phyloP scores from a whole-genome alignment of 2,888 invertebrate species.

The Cerastis leucographa region DNA sequence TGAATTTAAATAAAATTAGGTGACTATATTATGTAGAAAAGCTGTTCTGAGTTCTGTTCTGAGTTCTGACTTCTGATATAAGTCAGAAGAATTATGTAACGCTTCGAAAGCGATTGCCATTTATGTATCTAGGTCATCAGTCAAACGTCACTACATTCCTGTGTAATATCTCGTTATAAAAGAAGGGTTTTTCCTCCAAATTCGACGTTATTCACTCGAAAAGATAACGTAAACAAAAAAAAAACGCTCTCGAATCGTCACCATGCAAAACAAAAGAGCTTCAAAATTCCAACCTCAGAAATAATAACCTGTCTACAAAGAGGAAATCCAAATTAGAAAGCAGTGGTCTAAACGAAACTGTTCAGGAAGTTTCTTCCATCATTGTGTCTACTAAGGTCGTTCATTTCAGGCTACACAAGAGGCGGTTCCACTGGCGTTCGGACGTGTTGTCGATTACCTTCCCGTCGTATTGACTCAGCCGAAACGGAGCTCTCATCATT shows the following conservation, averaged over 20 bases:
- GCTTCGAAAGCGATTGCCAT: not conserved
- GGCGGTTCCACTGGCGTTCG: constrained; percentile 74
- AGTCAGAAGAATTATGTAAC: not conserved
- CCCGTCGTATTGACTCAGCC: constrained; percentile 88
- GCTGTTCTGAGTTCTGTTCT: too few relatives aligned
- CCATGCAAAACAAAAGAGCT: not conserved
- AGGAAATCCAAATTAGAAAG: not conserved
- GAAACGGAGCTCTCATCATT: constrained; percentile 89
- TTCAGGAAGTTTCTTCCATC: constrained; percentile 22
- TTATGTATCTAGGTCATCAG: not conserved
- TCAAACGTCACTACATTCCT: not conserved
- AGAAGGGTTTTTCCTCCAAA: too few relatives aligned
- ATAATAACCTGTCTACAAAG: not conserved
- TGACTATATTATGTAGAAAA: not conserved
- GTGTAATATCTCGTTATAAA: too few relatives aligned
- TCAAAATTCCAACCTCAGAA: not conserved
- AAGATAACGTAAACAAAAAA: too few relatives aligned
- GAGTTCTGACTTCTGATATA: not conserved
- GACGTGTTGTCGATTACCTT: constrained; percentile 88
- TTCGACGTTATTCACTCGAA: too few relatives aligned
- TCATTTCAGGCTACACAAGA: constrained; percentile 69
- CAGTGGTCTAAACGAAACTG: constrained; percentile 20
- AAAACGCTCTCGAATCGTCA: not conserved
- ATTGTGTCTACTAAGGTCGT: constrained; percentile 75
- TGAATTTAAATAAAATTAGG: too few relatives aligned